Percentiles rank a stretch among this genome's conserved stretches.
Evolutionary conservation across 2,797 vertebrate species (phyloP).

Genomic region (Myiotriccus ornatus): DNA sequence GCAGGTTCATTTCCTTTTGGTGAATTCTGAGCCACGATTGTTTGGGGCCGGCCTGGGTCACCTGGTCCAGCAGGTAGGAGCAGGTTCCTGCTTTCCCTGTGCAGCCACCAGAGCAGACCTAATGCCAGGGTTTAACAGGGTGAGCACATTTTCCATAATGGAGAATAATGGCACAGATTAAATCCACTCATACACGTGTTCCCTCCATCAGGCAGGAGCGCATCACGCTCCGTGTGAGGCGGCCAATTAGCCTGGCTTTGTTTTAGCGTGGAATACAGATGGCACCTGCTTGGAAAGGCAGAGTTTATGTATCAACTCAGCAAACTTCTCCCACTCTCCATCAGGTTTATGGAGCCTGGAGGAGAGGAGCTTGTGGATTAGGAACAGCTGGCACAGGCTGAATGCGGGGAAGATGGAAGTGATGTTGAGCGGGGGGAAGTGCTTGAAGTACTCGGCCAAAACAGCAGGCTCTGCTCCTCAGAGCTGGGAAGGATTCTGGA

Average conservation of each 20-base stretch:
- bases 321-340: background rate
- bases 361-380: background rate
- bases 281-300: background rate
- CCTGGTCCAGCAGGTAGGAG: background rate
- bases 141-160: background rate
- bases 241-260: slow-evolving; percentile 1
- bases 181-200: background rate
- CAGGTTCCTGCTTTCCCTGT: background rate
- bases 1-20: background rate
- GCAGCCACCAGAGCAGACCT: background rate
- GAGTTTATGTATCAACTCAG: background rate
- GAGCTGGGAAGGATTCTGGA: background rate
- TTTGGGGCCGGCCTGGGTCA: background rate
- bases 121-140: background rate
- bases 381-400: background rate
- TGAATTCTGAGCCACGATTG: background rate
- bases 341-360: background rate
- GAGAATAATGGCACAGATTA: background rate
- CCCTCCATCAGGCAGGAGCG: background rate
- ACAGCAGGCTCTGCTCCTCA: background rate
- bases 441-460: background rate
- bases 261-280: background rate
- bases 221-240: background rate
- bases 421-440: background rate
- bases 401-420: background rate